phyloP scores from a whole-genome alignment of 1,140 invertebrate species.

The Saccostrea cuccullata region DNA sequence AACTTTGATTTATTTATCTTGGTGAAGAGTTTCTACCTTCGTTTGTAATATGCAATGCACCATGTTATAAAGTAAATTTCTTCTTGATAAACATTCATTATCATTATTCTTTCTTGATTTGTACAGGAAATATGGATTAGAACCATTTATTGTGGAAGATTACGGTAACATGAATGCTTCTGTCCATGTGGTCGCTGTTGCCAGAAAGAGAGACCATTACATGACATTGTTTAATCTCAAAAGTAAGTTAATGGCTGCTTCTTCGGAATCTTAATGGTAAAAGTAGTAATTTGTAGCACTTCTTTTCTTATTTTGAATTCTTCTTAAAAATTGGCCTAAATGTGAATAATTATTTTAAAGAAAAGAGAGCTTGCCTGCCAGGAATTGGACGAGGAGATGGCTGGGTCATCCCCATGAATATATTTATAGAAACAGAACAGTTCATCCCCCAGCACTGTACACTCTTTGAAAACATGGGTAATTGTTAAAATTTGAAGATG shows the following conservation, averaged over 20 bases:
- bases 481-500: neutral
- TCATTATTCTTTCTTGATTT: neutral
- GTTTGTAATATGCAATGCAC: too few relatives aligned
- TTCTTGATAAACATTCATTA: neutral
- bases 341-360: slow-evolving; percentile 60
- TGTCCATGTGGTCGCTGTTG: slow-evolving; percentile 77
- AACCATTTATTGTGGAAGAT: slow-evolving; percentile 77
- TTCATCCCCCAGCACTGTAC: slow-evolving; percentile 93
- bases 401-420: slow-evolving; percentile 96
- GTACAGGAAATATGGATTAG: slow-evolving; percentile 74
- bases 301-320: too few relatives aligned
- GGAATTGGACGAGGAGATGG: slow-evolving; percentile 95
- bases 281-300: too few relatives aligned
- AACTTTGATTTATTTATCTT: too few relatives aligned
- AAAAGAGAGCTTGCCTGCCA: slow-evolving; percentile 88
- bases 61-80: too few relatives aligned
- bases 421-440: slow-evolving; percentile 94
- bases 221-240: slow-evolving; percentile 78
- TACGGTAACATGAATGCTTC: slow-evolving; percentile 77
- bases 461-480: slow-evolving; percentile 75
- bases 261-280: neutral
- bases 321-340: neutral
- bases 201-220: slow-evolving; percentile 72
- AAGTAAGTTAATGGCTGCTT: slow-evolving; percentile 64
- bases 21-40: too few relatives aligned